These are phyloP conservation scores for Stictonetta naevosa DNA, from an alignment of 2,113 vertebrate species.

Conservation along the genomic window DNA sequence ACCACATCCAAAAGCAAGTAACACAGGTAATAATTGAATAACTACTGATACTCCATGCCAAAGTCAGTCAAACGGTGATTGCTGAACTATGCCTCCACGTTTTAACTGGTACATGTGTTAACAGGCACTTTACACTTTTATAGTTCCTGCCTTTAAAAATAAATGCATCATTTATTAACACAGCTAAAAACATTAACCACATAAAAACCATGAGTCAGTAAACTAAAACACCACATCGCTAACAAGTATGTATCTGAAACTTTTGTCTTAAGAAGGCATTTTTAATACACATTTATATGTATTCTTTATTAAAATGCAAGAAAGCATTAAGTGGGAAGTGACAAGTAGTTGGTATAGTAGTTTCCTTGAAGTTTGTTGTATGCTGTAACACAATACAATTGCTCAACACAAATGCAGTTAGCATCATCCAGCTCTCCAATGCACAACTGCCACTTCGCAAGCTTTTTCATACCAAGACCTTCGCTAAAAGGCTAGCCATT, in stretches of 20 bases:
- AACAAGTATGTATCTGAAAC: not conserved
- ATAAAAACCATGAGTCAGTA: not conserved
- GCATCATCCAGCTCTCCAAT: not conserved
- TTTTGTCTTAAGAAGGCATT: not conserved
- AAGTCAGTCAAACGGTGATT: not conserved
- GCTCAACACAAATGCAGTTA: conserved; percentile 21
- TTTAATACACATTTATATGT: not conserved
- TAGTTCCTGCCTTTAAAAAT: conserved; percentile 39
- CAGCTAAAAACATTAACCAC: not conserved
- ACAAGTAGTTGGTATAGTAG: not conserved
- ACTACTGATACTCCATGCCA: not conserved
- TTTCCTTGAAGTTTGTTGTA: not conserved
- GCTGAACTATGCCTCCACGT: not conserved
- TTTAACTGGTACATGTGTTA: conserved; percentile 11
- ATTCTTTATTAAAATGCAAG: not conserved
- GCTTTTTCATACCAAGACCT: conserved; percentile 12
- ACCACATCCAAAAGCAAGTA: conserved; percentile 11
- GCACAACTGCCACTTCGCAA: not conserved
- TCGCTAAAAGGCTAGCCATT: not conserved
- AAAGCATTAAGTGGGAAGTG: not conserved
- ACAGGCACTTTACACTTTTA: conserved; percentile 9
- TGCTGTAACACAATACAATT: not conserved
- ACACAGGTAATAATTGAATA: not conserved
- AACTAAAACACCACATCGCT: not conserved
- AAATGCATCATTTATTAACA: not conserved